Percentiles rank a stretch among this genome's conserved stretches.
phyloP scores from a whole-genome alignment of 1,140 invertebrate genomes.

The Pantala flavescens region DNA sequence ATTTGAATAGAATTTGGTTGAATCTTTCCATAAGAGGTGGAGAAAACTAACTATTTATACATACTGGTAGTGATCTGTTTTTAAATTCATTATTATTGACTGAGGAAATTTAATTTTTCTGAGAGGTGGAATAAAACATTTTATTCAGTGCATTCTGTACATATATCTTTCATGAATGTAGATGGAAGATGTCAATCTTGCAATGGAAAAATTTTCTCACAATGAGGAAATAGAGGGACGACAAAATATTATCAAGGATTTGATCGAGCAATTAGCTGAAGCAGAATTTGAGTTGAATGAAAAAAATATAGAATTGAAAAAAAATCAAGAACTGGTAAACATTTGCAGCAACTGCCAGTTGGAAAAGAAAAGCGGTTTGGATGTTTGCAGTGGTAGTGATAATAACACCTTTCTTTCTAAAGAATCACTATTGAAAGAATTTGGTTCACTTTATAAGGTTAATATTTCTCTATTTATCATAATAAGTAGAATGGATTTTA shows the following conservation, averaged over 20 bases:
- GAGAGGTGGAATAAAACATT: no score
- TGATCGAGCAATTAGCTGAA: not conserved
- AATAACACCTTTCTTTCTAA: not conserved
- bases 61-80: no score
- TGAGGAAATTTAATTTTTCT: no score
- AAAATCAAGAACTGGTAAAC: not conserved
- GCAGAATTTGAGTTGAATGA: conserved; percentile 2
- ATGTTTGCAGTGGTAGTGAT: not conserved
- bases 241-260: not conserved
- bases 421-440: not conserved
- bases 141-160: not conserved
- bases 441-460: not conserved
- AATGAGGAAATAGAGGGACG: not conserved
- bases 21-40: no score
- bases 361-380: not conserved
- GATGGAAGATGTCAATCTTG: not conserved
- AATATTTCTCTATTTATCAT: not conserved
- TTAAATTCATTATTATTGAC: no score
- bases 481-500: no score
- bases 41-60: no score
- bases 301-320: not conserved
- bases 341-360: not conserved
- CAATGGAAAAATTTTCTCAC: not conserved
- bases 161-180: not conserved
- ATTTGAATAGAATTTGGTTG: no score